Evolutionary conservation across 1,140 invertebrate species (phyloP).

Genomic region (Ips nitidus): DNA sequence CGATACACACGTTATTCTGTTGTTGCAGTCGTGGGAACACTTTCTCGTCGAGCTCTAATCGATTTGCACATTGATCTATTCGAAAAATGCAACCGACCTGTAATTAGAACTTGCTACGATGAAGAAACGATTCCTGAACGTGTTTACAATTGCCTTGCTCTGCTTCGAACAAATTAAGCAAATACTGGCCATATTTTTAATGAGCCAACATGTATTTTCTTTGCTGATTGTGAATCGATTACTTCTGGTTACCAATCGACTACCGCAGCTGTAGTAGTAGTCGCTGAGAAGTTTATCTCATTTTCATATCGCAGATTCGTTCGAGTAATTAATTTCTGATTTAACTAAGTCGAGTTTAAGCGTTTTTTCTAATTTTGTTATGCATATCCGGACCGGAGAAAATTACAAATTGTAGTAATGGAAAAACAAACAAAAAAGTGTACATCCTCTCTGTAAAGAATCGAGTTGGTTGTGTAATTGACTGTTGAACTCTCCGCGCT

Average conservation of each 20-base stretch:
- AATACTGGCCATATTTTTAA: constrained; percentile 17
- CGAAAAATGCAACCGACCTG: constrained; percentile 31
- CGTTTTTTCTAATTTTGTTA: too few relatives aligned
- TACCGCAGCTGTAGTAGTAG: too few relatives aligned
- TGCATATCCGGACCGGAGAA: too few relatives aligned
- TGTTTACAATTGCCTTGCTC: constrained; percentile 29
- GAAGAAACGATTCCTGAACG: constrained; percentile 30
- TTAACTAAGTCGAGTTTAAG: too few relatives aligned
- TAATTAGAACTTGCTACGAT: constrained; percentile 32
- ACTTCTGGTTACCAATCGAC: neutral
- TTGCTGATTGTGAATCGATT: constrained; percentile 2
- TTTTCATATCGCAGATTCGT: too few relatives aligned
- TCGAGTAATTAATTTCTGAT: too few relatives aligned
- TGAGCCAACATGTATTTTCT: constrained; percentile 11
- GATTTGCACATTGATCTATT: constrained; percentile 37
- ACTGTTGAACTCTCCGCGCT: too few relatives aligned
- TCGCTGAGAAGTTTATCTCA: too few relatives aligned
- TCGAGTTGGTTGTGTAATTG: too few relatives aligned
- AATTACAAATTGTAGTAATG: too few relatives aligned
- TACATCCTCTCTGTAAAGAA: too few relatives aligned
- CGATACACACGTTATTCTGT: constrained; percentile 36
- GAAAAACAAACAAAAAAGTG: too few relatives aligned
- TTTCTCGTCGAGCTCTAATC: constrained; percentile 40
- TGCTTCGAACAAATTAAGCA: constrained; percentile 21
- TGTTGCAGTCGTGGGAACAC: constrained; percentile 41